These are phyloP conservation scores for Paragorgia papillata DNA, from an alignment of 92 coral and sea anemone species.

Conservation along the genomic window DNA sequence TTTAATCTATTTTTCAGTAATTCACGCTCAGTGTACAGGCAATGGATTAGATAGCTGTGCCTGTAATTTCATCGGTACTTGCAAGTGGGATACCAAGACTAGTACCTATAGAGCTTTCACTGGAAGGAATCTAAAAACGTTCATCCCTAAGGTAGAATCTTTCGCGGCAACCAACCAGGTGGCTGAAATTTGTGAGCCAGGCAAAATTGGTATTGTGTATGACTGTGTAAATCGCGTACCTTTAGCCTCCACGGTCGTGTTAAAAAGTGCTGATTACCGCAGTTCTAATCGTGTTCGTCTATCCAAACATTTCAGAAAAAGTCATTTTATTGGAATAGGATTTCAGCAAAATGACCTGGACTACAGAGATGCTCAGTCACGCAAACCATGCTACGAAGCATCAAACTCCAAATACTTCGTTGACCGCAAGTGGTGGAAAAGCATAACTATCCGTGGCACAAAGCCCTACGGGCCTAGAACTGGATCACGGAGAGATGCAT, in stretches of 20 bases:
- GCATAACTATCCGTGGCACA: neutral
- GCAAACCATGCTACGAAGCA: conserved; percentile 43
- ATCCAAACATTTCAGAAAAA: neutral
- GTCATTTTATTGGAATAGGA: neutral
- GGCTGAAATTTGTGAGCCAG: conserved; percentile 35
- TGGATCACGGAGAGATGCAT: no score
- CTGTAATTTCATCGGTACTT: conserved; percentile 32
- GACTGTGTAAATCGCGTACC: conserved; percentile 56
- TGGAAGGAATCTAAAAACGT: neutral
- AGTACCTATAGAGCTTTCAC: neutral
- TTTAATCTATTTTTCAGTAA: conserved; percentile 10
- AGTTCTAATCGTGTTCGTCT: neutral
- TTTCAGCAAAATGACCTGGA: conserved; percentile 52
- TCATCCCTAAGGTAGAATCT: neutral
- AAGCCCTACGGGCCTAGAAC: no score
- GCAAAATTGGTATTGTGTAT: conserved; percentile 30
- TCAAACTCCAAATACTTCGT: neutral
- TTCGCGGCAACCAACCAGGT: neutral
- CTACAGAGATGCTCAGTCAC: conserved; percentile 12
- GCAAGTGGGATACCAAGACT: neutral
- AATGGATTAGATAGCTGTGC: conserved; percentile 38
- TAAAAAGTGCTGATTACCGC: conserved; percentile 30
- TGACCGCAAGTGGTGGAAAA: conserved; percentile 35
- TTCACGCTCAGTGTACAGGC: conserved; percentile 4
- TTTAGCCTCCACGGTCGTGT: conserved; percentile 47